Evolutionary conservation across 2,113 vertebrate species (phyloP).

Genomic region (Mustela nigripes): DNA sequence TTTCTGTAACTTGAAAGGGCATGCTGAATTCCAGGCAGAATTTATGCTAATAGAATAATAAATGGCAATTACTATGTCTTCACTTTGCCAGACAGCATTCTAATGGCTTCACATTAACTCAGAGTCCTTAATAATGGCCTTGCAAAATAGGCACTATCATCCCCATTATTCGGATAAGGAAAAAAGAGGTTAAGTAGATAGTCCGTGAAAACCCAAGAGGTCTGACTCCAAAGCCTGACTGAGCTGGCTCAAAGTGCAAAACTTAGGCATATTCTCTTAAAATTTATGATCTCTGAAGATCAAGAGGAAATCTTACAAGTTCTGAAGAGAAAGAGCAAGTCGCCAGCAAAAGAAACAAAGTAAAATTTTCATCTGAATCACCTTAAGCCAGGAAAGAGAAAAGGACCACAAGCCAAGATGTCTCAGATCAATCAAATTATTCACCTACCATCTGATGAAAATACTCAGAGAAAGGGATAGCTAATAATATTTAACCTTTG

Average conservation of each 20-base stretch:
- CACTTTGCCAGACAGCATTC: neutral
- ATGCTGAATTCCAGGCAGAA: neutral
- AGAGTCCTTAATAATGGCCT: neutral
- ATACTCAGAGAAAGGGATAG: neutral
- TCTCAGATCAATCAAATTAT: neutral
- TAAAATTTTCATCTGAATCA: neutral
- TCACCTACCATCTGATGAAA: slow-evolving; percentile 31
- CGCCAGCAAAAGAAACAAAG: neutral
- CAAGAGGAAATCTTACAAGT: neutral
- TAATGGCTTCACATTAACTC: neutral
- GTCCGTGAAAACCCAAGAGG: neutral
- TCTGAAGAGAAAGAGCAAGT: neutral
- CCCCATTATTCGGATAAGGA: neutral
- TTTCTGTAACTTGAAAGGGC: neutral
- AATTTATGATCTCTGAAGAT: slow-evolving; percentile 14
- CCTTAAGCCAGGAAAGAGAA: slow-evolving; percentile 15
- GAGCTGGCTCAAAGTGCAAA: neutral
- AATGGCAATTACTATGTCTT: neutral
- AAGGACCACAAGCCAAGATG: slow-evolving; percentile 13
- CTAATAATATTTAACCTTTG: neutral
- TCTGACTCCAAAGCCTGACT: neutral
- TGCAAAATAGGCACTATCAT: neutral
- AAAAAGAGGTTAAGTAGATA: neutral
- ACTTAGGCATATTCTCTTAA: neutral
- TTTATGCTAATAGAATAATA: neutral